Conservation (phyloP, 2,888 invertebrate species). For the Microplitis manilae region DNA sequence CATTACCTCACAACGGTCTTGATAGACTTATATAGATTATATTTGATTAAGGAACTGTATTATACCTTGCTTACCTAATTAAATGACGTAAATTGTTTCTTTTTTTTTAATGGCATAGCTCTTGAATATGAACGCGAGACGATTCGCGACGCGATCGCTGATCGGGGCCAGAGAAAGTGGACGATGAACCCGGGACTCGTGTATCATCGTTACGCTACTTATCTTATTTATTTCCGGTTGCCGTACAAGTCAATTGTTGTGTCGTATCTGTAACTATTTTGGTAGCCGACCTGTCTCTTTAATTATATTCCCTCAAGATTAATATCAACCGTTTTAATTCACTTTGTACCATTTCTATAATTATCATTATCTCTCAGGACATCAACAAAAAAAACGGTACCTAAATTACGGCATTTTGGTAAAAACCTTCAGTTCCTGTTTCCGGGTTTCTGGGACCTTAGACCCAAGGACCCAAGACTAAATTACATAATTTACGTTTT, state of each 20-base stretch:
- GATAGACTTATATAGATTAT: not conserved
- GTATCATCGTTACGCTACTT: slow-evolving; percentile 56
- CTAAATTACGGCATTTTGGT: not conserved
- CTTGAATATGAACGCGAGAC: slow-evolving; percentile 2
- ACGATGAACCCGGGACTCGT: slow-evolving; percentile 59
- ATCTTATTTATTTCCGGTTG: slow-evolving; percentile 56
- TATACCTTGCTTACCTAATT: not conserved
- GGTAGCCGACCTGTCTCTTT: not conserved
- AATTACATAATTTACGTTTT: not conserved
- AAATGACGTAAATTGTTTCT: not conserved
- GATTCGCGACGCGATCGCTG: slow-evolving; percentile 32
- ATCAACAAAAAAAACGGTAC: not conserved
- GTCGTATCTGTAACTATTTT: slow-evolving; percentile 43
- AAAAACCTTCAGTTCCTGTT: not conserved
- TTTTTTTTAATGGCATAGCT: not conserved
- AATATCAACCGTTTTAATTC: too few species aligned
- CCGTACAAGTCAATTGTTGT: slow-evolving; percentile 43
- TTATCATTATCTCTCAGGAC: too few species aligned
- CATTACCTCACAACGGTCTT: not conserved
- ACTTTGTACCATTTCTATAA: too few species aligned
- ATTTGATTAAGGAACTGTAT: not conserved
- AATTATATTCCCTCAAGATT: not conserved
- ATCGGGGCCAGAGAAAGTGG: slow-evolving; percentile 64
- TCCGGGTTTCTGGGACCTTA: too few species aligned
- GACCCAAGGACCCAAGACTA: not conserved